A percentile compares a stretch with the other conserved stretches of the same genome.
These are phyloP conservation scores for Petrophora chlorosata DNA, from an alignment of 2,888 invertebrate genomes.

Conservation along the genomic window DNA sequence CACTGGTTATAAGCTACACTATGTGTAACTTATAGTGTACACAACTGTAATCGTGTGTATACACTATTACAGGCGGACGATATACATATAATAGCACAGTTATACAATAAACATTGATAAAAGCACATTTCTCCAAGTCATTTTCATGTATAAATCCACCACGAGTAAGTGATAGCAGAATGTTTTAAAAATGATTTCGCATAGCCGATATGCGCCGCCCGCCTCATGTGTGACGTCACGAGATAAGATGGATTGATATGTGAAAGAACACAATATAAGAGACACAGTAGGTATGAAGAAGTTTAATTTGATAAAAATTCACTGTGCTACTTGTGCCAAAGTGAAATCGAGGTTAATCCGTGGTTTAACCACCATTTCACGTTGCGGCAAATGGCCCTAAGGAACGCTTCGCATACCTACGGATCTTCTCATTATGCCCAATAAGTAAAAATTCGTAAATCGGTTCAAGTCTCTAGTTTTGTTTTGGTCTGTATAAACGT, in stretches of 20 bases:
- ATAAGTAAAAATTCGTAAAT: no score
- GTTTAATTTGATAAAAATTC: background rate
- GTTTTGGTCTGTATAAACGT: background rate
- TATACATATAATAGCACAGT: background rate
- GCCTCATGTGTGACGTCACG: conserved; percentile 21
- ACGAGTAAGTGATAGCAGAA: conserved; percentile 16
- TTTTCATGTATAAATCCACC: conserved; percentile 7
- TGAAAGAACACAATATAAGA: background rate
- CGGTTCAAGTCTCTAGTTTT: background rate
- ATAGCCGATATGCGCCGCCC: conserved; percentile 15
- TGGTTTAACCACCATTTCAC: no score
- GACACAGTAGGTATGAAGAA: background rate
- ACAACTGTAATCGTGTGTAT: no score
- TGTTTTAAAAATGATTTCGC: conserved; percentile 14
- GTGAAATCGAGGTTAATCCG: no score
- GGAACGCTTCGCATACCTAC: no score
- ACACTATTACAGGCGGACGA: no score
- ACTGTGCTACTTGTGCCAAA: background rate
- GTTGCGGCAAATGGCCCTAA: no score
- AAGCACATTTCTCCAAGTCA: conserved; percentile 11
- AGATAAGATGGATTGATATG: conserved; percentile 11
- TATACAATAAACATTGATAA: no score
- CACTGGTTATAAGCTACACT: background rate
- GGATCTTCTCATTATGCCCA: no score
- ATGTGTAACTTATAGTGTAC: background rate